Base-by-base conservation (phyloP, 1,140 invertebrate species). In the Hetaerina americana region DNA sequence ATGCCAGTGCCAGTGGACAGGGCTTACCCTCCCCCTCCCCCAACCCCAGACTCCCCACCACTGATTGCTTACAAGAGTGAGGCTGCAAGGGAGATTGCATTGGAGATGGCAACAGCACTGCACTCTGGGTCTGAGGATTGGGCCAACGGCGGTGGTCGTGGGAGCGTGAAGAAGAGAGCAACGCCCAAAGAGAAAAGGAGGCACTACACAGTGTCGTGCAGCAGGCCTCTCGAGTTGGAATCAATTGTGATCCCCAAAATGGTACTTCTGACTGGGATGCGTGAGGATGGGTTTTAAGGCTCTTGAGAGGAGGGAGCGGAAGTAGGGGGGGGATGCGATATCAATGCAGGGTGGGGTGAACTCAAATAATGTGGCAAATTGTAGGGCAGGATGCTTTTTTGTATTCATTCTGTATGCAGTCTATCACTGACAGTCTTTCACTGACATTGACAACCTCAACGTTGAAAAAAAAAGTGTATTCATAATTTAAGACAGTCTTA, bases 161-260 rank as follows among this genome's bases (percentile, higher is more conserved):
- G 66, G 70, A 80, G 71, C 77, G 79, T 70, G 74, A 86, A 75
- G 74, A 80, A 86, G 69, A 81, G 91, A 66, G 84, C 87, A 26
- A 86, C 92, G 5, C 91, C 91, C 0, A 88, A 88, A 73, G 90
- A 93, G 76, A 93, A 92, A 79, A 82, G 93, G 66, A 84, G 94
- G 70, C 93, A 94, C 80, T 89, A 94, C 78, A 96, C 94, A 0
- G 92, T 95, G 5, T 93, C 93, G 10, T 87, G 86, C 78, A 87
- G 85, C 77, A 80, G 85, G 76, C 86, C 85, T 5, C 79, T 78
- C 75, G 80, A 79, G 73, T 74, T 80, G 67, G 80, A 82, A 72
- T 77, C 81, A 71, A 57, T 57, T 57, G 74, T 78, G 29, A 77
- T 81, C 72, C 77, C 80, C 27, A 80, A 80, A 78, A 81, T 81